These are phyloP conservation scores for Hippocampus abdominalis DNA, from an alignment of 2,113 vertebrate genomes.

Conservation along the genomic window DNA sequence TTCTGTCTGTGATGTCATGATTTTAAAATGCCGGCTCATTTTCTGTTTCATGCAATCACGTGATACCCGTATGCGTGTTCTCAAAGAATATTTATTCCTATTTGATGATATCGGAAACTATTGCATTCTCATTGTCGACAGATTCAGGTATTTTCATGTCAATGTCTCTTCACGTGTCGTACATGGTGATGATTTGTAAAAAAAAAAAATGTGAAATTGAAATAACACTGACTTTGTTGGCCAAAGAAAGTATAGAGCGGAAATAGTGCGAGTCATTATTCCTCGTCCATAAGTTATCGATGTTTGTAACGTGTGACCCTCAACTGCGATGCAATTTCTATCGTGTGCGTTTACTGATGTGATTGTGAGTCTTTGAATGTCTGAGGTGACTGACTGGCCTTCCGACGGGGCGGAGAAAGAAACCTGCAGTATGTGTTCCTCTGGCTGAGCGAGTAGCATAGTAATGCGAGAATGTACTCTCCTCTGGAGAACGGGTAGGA, in stretches of 20 bases:
- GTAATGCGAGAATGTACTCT: slow-evolving; percentile 61
- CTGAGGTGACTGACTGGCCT: slow-evolving; percentile 49
- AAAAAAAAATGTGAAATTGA: slow-evolving; percentile 28
- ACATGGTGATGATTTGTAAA: slow-evolving; percentile 57
- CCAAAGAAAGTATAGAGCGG: slow-evolving; percentile 69
- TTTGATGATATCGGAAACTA: slow-evolving; percentile 53
- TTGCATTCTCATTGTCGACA: slow-evolving; percentile 58
- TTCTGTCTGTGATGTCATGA: slow-evolving; percentile 25
- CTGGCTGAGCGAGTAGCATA: slow-evolving; percentile 48
- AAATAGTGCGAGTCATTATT: slow-evolving; percentile 53
- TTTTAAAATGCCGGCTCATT: slow-evolving; percentile 50
- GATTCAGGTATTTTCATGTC: slow-evolving; percentile 68
- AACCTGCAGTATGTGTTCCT: slow-evolving; percentile 20
- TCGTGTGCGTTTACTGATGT: slow-evolving; percentile 48
- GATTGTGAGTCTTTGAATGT: slow-evolving; percentile 67
- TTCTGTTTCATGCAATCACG: slow-evolving; percentile 48
- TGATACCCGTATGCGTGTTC: slow-evolving; percentile 37
- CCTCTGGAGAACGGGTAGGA: slow-evolving; percentile 33
- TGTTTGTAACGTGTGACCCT: slow-evolving; percentile 60
- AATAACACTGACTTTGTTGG: slow-evolving; percentile 67
- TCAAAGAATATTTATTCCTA: slow-evolving; percentile 39
- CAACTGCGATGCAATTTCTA: slow-evolving; percentile 64
- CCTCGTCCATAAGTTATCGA: slow-evolving; percentile 45
- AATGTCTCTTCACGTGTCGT: slow-evolving; percentile 57
- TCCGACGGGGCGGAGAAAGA: slow-evolving; percentile 53